Conservation (phyloP, 2,888 invertebrate species). For the Noctua fimbriata region DNA sequence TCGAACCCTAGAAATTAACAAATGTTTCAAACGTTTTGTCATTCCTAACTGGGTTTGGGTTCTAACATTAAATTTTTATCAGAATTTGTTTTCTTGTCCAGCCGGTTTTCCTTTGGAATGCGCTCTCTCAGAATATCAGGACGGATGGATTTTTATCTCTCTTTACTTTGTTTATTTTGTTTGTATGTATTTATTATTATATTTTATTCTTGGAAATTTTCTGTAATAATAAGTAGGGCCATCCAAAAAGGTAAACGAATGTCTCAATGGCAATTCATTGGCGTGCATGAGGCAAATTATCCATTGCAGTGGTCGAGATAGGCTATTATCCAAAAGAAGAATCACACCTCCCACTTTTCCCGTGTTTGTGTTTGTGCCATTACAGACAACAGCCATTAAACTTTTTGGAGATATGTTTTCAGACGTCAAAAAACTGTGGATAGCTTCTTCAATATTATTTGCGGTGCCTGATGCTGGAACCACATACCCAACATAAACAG, state of each 20-base stretch:
- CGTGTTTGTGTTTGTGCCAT: background rate
- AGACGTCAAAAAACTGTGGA: background rate
- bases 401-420: background rate
- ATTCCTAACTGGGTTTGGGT: background rate
- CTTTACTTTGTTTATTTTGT: too few species aligned
- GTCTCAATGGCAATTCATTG: background rate
- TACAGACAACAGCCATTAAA: conserved; percentile 3
- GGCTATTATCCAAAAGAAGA: background rate
- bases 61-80: background rate
- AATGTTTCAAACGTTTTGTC: conserved; percentile 3
- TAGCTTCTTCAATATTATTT: background rate
- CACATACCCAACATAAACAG: conserved; percentile 3
- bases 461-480: background rate
- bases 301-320: background rate
- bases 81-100: too few species aligned
- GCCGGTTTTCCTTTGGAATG: too few species aligned
- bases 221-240: too few species aligned
- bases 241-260: background rate
- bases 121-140: too few species aligned
- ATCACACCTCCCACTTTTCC: background rate
- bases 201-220: too few species aligned
- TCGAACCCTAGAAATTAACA: background rate
- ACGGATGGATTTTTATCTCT: too few species aligned
- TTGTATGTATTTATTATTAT: too few species aligned
- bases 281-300: background rate